Evolutionary conservation across 1,140 invertebrate genomes (phyloP), one percentile per base, ranked within the genome.

Genomic region (Gryllus bimaculatus): DNA sequence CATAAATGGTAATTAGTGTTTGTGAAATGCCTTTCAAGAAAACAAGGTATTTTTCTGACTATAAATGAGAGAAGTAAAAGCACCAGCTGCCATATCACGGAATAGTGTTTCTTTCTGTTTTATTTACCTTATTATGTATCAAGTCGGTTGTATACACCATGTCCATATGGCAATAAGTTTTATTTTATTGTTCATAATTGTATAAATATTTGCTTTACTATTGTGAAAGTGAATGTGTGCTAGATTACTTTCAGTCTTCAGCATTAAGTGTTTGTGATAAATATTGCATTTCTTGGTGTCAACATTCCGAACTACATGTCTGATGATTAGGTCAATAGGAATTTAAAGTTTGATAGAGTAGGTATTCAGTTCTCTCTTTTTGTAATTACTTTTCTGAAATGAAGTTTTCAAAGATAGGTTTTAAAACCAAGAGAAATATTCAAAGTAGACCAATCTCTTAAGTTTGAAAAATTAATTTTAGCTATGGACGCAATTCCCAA

Each of bases 211-310:
- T 66, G 2, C 18, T 66, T 66, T 66, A 66, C 10, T 66, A 66
- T 66, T 66, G 54, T 13, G 54, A 18, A 66, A 13, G 18, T 66
- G 54, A 66, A 66, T 7, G 54, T 66, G 54, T 66, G 54, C 54
- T 66, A 66, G 54, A 66, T 66, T 66, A 13, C 54, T 66, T 66
- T 66, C 54, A 66, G 54, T 66, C 54, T 66, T 66, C 54, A 66
- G 10, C 10, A 66, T 66, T 66, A 66, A 66, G 18, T 66, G 54
- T 66, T 66, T 66, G 54, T 66, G 54, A 66, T 66, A 66, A 66
- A 66, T 66, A 66, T 66, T 66, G 54, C 54, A 66, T 66, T 66
- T 66, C 54, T 66, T 66, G 54, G 18, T 66, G 54, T 66, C 54
- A 66, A 18, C 54, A 66, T 66, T 66, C 54, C 54, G 18, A 13